These are phyloP conservation scores for Netelia melanura DNA, from an alignment of 2,888 invertebrate species.

Conservation along the genomic window DNA sequence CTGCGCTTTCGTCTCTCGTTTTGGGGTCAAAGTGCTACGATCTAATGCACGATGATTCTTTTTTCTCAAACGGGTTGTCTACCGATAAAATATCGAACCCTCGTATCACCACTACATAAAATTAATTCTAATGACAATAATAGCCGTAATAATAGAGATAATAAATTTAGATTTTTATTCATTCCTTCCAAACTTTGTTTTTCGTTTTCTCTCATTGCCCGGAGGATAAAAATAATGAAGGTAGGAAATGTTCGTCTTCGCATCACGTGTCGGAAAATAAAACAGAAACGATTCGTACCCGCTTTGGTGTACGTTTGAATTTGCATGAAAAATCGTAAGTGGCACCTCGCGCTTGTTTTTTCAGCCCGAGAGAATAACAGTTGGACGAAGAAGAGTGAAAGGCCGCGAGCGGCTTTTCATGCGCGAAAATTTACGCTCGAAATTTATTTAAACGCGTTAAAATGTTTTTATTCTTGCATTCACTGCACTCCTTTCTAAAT, in stretches of 20 bases:
- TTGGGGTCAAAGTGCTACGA: not conserved
- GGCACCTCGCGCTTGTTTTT: conserved; percentile 15
- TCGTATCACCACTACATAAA: not conserved
- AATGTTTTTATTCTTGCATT: conserved; percentile 32
- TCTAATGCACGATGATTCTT: too few relatives aligned
- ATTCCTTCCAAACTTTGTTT: too few relatives aligned
- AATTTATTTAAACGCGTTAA: conserved; percentile 15
- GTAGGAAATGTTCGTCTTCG: too few relatives aligned
- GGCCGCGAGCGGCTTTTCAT: not conserved
- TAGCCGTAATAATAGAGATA: too few relatives aligned
- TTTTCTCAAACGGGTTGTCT: too few relatives aligned
- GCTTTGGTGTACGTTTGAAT: conserved; percentile 12
- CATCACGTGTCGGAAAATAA: not conserved
- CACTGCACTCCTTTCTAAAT: not conserved
- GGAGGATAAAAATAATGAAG: too few relatives aligned
- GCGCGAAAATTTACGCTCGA: conserved; percentile 10
- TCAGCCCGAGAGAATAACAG: conserved; percentile 23
- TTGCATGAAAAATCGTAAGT: conserved; percentile 24
- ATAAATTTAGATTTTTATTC: too few relatives aligned
- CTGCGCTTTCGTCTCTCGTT: not conserved
- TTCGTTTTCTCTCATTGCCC: too few relatives aligned
- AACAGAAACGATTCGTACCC: conserved; percentile 4
- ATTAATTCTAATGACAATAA: conserved; percentile 1
- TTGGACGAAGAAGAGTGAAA: not conserved
- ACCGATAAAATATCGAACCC: not conserved